Evolutionary conservation across 1,140 invertebrate species (phyloP).

Genomic region (Eurytemora carolleeae): DNA sequence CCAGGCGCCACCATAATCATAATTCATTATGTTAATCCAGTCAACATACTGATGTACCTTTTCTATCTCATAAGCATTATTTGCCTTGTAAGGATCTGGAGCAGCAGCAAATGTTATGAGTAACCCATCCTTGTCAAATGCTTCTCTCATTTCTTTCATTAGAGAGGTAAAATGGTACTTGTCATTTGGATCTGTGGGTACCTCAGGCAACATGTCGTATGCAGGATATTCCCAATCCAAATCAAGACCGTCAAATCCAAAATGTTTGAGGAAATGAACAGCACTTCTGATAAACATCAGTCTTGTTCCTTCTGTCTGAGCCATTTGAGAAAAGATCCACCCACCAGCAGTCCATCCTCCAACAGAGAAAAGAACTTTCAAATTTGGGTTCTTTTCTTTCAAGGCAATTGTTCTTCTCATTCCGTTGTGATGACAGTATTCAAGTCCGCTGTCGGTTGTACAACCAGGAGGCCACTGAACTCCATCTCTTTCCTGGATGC

Average conservation of each 20-base stretch:
- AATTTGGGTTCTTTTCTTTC: constrained; percentile 26
- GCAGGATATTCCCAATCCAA: constrained; percentile 77
- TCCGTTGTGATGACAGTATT: not conserved
- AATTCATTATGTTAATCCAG: constrained; percentile 68
- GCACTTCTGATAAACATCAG: constrained; percentile 32
- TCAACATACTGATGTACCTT: constrained; percentile 45
- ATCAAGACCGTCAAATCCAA: constrained; percentile 59
- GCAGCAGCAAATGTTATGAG: constrained; percentile 60
- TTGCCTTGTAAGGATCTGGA: constrained; percentile 69
- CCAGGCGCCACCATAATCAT: constrained; percentile 73
- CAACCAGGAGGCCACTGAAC: not conserved
- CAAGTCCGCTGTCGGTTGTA: not conserved
- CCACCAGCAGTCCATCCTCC: constrained; percentile 69
- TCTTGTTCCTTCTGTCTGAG: not conserved
- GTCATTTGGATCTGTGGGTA: not conserved
- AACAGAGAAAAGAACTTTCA: constrained; percentile 46
- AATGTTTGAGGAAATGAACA: constrained; percentile 42
- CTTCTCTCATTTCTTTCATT: constrained; percentile 33
- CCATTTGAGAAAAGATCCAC: constrained; percentile 51
- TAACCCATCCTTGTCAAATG: constrained; percentile 43
- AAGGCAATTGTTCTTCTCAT: constrained; percentile 21
- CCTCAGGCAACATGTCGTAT: constrained; percentile 24
- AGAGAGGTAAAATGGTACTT: constrained; percentile 25
- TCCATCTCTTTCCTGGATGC: not conserved
- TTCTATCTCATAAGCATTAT: constrained; percentile 53